Evolutionary conservation across 2,888 invertebrate genomes (phyloP), one percentile per base, ranked within the genome.

Genomic region (Xanthorhoe spadicearia): DNA sequence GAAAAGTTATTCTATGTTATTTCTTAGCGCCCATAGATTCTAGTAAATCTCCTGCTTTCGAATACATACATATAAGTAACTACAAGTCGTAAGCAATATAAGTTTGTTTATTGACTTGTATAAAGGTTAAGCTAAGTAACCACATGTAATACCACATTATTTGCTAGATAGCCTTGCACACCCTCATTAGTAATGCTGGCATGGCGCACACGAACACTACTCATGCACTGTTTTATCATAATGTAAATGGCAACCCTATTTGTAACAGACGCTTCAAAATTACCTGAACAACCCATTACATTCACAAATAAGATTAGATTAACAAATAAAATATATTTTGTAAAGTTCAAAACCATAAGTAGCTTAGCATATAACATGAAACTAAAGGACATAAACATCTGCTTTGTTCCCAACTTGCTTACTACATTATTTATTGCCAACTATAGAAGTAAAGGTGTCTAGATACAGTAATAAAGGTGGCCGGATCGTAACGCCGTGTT

Each of bases 401-500:
- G 38, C 48, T 13, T 15, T 15, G 17, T 48, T 17, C 46, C 15
- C 15, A 18, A 35, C 15, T 8, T 49, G n/a, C 50, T 59, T 50
- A 23, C 55, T 50, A 19, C 49, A 10, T 51, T 43, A 55, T 56
- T 52, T 38, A 49, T 32, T 18, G 17, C 15, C 57, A 23, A 58
- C 51, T 35, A 32, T 55, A 50, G 46, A 28, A 52, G 38, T 64
- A 58, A 64, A 64, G 51, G 48, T 64, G 52, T 32, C 46, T 61
- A 61, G 53, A 48, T 55, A 23, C 54, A 60, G 35, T 53, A 65
- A 51, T 56, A 54, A 50, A 56, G 53, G 57, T 58, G 53, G 23
- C n/a, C 32, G 51, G 60, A 60, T 63, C 53, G 63, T 61, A 61
- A 63, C 61, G 59, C 57, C n/a, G 43, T 53, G 63, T 65, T 71